These are phyloP conservation scores for Bombyx mori DNA, from an alignment of 1,140 invertebrate species.

Conservation along the genomic window ASM3026992v2 NC_085122.1:2122001-2122500, in stretches of 20 bases:
- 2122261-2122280: conserved; percentile 47
- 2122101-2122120: conserved; percentile 55
- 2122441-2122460: conserved; percentile 33
- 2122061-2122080: conserved; percentile 1
- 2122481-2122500: conserved; percentile 64
- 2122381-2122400: conserved; percentile 84
- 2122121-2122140: conserved; percentile 67
- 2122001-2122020: conserved; percentile 18
- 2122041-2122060: conserved; percentile 56
- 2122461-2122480: conserved; percentile 45
- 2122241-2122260: conserved; percentile 73
- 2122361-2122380: conserved; percentile 78
- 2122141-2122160: conserved; percentile 72
- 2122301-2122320: conserved; percentile 66
- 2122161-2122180: conserved; percentile 77
- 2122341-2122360: conserved; percentile 76
- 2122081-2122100: conserved; percentile 52
- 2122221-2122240: conserved; percentile 73
- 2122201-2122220: conserved; percentile 78
- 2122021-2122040: conserved; percentile 4
- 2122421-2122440: conserved; percentile 72
- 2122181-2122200: conserved; percentile 78
- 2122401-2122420: conserved; percentile 82
- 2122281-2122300: conserved; percentile 50
- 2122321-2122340: conserved; percentile 71